Percentiles rank a stretch among this genome's conserved stretches.
These are phyloP conservation scores for Naso thynnoides DNA, from an alignment of 2,797 vertebrate species.

Conservation along the genomic window DNA sequence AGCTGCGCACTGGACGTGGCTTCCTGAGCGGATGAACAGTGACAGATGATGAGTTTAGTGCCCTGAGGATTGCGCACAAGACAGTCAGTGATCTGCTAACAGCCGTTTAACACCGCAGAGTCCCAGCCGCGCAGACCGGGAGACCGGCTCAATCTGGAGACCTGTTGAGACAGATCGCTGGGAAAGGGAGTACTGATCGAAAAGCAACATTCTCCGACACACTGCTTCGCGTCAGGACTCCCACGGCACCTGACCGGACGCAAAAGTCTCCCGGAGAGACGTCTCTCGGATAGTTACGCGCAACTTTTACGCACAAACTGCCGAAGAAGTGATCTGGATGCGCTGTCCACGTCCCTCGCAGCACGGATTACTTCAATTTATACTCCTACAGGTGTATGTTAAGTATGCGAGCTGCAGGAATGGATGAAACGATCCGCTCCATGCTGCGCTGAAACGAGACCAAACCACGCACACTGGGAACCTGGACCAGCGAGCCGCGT, in stretches of 20 bases:
- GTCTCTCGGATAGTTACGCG: conserved; percentile 62
- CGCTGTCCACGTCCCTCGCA: conserved; percentile 29
- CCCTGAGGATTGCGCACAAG: conserved; percentile 77
- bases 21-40: conserved; percentile 76
- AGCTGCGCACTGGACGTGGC: conserved; percentile 61
- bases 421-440: conserved; percentile 56
- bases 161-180: conserved; percentile 36
- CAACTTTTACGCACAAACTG: conserved; percentile 77
- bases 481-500: conserved; percentile 62
- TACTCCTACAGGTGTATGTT: conserved; percentile 71
- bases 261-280: conserved; percentile 26
- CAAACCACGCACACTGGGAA: conserved; percentile 57
- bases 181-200: not conserved
- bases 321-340: conserved; percentile 39
- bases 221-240: not conserved
- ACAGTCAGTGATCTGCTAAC: conserved; percentile 75
- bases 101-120: conserved; percentile 62
- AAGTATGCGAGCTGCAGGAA: conserved; percentile 49
- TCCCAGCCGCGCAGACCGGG: conserved; percentile 40
- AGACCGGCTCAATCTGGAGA: conserved; percentile 29
- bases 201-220: not conserved
- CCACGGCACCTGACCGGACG: conserved; percentile 3
- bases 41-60: conserved; percentile 80
- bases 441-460: conserved; percentile 51
- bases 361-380: conserved; percentile 23